Evolutionary conservation across 2,797 vertebrate species (phyloP).

Genomic region (Cygnus olor): DNA sequence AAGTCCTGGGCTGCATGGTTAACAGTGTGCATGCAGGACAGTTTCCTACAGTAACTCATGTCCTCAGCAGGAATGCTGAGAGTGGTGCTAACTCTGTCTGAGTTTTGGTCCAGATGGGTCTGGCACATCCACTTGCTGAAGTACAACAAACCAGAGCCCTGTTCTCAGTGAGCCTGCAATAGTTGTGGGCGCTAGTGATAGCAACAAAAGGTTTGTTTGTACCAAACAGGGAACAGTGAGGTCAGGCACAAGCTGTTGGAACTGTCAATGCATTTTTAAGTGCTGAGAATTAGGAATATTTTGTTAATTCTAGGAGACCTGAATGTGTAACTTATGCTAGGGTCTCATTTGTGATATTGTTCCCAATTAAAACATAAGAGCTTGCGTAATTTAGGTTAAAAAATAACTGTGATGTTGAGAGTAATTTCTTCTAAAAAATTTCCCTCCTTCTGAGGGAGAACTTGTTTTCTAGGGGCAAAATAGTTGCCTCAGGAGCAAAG

Average conservation of each 20-base stretch:
- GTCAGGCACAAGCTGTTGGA: constrained; percentile 64
- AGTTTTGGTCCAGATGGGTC: constrained; percentile 36
- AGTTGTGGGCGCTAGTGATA: constrained; percentile 31
- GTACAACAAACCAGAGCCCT: constrained; percentile 20
- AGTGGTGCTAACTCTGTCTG: neutral
- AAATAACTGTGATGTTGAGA: neutral
- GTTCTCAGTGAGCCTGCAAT: constrained; percentile 27
- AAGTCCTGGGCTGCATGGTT: neutral
- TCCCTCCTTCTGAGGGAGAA: neutral
- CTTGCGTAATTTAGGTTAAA: neutral
- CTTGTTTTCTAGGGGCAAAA: neutral
- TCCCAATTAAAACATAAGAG: neutral
- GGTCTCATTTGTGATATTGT: neutral
- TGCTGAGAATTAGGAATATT: constrained; percentile 61
- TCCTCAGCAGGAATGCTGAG: constrained; percentile 15
- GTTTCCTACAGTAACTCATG: neutral
- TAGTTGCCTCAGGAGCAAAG: neutral
- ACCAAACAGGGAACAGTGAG: constrained; percentile 51
- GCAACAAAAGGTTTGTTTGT: constrained; percentile 69
- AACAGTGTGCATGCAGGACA: neutral
- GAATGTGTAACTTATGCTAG: neutral
- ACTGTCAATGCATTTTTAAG: constrained; percentile 63
- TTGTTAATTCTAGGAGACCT: constrained; percentile 54
- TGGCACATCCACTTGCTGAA: constrained; percentile 2
- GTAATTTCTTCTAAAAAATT: neutral